Percentiles rank a stretch among this genome's conserved stretches.
Evolutionary conservation across 2,113 vertebrate genomes (phyloP).

Genomic region (Numida meleagris): DNA sequence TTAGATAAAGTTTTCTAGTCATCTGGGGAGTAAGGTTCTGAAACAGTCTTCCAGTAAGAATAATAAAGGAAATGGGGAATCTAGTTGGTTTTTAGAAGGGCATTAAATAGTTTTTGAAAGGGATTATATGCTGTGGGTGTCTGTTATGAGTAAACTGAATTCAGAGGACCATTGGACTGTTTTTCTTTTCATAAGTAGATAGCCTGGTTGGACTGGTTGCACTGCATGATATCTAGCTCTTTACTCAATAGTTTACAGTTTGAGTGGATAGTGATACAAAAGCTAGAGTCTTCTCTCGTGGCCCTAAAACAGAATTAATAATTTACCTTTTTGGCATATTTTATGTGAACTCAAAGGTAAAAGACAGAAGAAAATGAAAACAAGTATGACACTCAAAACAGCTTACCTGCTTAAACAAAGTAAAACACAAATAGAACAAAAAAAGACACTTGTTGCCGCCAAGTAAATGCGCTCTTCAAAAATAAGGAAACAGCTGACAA

Average conservation of each 20-base stretch:
- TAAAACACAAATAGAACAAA: not conserved
- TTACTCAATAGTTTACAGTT: constrained; percentile 7
- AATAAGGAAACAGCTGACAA: not conserved
- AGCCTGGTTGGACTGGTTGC: not conserved
- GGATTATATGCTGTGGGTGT: constrained; percentile 1
- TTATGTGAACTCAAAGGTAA: not conserved
- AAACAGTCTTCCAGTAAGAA: constrained; percentile 24
- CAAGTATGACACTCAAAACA: not conserved
- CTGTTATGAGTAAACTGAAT: constrained; percentile 26
- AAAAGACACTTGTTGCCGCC: not conserved
- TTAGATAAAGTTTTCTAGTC: constrained; percentile 56
- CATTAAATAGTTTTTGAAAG: constrained; percentile 28
- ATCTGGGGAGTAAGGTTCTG: constrained; percentile 30
- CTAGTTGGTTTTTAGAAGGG: not conserved
- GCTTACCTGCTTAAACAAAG: not conserved
- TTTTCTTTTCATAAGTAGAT: constrained; percentile 1
- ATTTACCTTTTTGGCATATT: not conserved
- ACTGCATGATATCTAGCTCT: not conserved
- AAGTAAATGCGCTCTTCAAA: not conserved
- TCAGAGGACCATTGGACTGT: constrained; percentile 16
- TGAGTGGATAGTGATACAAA: not conserved
- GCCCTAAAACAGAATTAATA: not conserved
- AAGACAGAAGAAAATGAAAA: constrained; percentile 13
- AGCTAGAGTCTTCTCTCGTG: not conserved
- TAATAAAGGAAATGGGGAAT: constrained; percentile 20